A percentile compares a stretch with the other conserved stretches of the same genome.
phyloP scores from a whole-genome alignment of 1,140 invertebrate genomes.

The Drosophila lini region DNA sequence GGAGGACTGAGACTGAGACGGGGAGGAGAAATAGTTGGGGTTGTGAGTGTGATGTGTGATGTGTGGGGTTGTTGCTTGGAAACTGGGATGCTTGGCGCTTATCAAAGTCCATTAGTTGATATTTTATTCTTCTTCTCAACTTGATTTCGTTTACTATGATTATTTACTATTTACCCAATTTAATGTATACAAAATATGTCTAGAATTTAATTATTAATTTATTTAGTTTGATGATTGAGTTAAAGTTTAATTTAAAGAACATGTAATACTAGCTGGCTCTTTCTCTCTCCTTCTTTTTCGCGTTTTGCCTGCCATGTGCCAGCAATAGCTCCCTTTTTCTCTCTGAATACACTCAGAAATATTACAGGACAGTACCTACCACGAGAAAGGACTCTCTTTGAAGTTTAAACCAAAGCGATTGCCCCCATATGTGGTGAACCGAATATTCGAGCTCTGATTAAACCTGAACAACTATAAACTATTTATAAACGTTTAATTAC shows the following conservation, averaged over 20 bases:
- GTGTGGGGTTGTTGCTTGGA: not conserved
- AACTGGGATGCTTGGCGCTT: constrained; percentile 1
- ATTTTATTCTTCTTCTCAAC: constrained; percentile 11
- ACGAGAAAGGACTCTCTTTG: not conserved
- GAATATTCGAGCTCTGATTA: not conserved
- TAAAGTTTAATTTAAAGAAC: too few species aligned
- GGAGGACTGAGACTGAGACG: not conserved
- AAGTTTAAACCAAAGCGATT: not conserved
- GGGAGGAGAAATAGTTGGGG: not conserved
- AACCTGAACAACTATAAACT: not conserved
- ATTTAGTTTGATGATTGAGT: not conserved
- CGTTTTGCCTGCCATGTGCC: not conserved
- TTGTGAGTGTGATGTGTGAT: not conserved
- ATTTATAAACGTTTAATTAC: not conserved
- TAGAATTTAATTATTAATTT: not conserved
- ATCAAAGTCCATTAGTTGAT: constrained; percentile 13
- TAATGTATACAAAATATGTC: too few species aligned
- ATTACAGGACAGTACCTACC: not conserved
- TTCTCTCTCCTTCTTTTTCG: not conserved
- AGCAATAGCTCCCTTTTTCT: not conserved
- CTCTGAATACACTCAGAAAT: not conserved
- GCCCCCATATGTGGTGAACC: not conserved
- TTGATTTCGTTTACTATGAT: constrained; percentile 20
- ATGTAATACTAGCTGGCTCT: not conserved
- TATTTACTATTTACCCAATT: not conserved